phyloP scores from a whole-genome alignment of 1,140 invertebrate genomes.

The Pseudomyrmex sp. region DNA sequence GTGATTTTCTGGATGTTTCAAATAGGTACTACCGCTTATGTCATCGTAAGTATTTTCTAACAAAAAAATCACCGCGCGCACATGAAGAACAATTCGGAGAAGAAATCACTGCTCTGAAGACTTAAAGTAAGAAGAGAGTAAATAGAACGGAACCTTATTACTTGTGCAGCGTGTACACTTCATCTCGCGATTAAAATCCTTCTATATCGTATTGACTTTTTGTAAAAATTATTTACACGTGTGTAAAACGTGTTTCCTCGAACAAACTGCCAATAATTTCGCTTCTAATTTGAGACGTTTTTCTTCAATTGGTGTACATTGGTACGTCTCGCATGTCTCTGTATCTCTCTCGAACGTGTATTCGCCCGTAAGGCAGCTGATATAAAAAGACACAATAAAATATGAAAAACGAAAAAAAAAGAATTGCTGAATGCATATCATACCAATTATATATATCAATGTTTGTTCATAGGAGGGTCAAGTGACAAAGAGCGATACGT shows the following conservation, averaged over 20 bases:
- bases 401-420: not conserved
- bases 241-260: not conserved
- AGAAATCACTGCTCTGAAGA: no score
- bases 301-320: not conserved
- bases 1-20: no score
- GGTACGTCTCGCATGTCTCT: conserved; percentile 21
- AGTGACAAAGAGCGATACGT: conserved; percentile 83
- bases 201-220: not conserved
- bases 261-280: conserved; percentile 11
- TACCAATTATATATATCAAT: conserved; percentile 73
- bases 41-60: no score
- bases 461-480: conserved; percentile 76
- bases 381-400: conserved; percentile 14
- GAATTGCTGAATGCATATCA: conserved; percentile 47
- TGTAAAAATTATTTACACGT: conserved; percentile 17
- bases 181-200: not conserved
- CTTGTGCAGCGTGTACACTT: not conserved
- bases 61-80: no score
- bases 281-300: not conserved
- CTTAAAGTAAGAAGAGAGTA: no score
- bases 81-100: no score
- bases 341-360: not conserved
- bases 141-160: no score
- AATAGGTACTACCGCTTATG: no score
- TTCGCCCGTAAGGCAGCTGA: not conserved